phyloP scores from a whole-genome alignment of 2,113 vertebrate species.

The Aegotheles bennettii region DNA sequence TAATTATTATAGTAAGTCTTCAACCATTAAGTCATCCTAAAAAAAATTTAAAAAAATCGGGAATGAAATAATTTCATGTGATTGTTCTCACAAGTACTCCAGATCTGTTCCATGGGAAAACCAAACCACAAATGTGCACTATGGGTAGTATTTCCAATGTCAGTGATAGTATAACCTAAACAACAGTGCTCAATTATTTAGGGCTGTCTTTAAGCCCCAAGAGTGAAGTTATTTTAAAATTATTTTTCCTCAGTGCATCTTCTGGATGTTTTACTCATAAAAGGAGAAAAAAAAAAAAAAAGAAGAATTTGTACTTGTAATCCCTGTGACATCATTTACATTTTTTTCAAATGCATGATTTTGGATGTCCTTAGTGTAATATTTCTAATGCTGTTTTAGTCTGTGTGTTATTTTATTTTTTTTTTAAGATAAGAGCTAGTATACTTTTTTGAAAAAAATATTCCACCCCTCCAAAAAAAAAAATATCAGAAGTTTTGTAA shows the following conservation, averaged over 20 bases:
- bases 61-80: neutral
- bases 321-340: rapidly evolving
- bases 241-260: neutral
- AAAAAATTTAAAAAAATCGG: neutral
- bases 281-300: too few species aligned
- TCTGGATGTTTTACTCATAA: neutral
- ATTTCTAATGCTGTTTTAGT: neutral
- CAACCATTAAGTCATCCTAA: neutral
- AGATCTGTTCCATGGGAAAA: neutral
- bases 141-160: neutral
- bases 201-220: neutral
- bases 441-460: neutral
- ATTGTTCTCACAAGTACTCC: neutral
- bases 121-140: neutral
- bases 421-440: neutral
- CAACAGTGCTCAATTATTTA: neutral
- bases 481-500: neutral
- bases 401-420: neutral
- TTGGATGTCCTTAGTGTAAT: neutral
- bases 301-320: neutral
- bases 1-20: neutral
- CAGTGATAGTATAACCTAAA: neutral
- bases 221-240: neutral
- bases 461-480: neutral
- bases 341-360: neutral